These are phyloP conservation scores for Onthophagus taurus DNA, from an alignment of 1,140 invertebrate species.

Conservation along the genomic window DNA sequence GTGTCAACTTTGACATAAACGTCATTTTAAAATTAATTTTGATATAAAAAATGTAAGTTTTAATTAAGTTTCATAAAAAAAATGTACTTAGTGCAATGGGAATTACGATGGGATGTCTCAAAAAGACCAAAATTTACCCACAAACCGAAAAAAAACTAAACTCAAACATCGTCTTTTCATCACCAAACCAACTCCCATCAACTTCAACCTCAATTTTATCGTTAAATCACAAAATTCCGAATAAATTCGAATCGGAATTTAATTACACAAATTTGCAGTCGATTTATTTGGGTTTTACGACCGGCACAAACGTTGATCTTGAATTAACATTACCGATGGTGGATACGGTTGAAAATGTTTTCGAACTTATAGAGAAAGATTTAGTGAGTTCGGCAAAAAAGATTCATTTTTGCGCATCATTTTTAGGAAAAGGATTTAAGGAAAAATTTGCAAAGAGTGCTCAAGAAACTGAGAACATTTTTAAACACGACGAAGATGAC, in stretches of 20 bases:
- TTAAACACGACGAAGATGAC: background rate
- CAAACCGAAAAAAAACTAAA: no score
- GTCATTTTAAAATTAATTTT: no score
- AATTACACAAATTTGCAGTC: slow-evolving; percentile 6
- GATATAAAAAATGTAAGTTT: no score
- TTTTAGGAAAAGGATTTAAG: slow-evolving; percentile 5
- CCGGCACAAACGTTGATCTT: background rate
- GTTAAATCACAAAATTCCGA: background rate
- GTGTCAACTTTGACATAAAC: no score
- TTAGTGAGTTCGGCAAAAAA: background rate
- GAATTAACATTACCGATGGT: slow-evolving; percentile 7
- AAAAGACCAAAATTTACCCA: no score
- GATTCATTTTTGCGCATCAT: slow-evolving; percentile 5
- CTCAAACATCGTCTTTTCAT: no score
- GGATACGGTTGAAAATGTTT: slow-evolving; percentile 6
- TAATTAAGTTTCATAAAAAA: no score
- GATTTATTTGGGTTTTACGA: slow-evolving; percentile 7
- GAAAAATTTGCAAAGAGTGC: slow-evolving; percentile 4
- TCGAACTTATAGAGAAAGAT: slow-evolving; percentile 6
- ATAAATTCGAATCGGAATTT: slow-evolving; percentile 4
- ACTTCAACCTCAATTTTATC: no score
- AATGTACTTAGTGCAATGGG: no score
- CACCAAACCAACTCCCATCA: no score
- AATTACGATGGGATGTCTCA: no score
- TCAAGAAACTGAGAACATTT: background rate